Evolutionary conservation across 2,113 vertebrate genomes (phyloP).

Genomic region (Myiagra hebetior): DNA sequence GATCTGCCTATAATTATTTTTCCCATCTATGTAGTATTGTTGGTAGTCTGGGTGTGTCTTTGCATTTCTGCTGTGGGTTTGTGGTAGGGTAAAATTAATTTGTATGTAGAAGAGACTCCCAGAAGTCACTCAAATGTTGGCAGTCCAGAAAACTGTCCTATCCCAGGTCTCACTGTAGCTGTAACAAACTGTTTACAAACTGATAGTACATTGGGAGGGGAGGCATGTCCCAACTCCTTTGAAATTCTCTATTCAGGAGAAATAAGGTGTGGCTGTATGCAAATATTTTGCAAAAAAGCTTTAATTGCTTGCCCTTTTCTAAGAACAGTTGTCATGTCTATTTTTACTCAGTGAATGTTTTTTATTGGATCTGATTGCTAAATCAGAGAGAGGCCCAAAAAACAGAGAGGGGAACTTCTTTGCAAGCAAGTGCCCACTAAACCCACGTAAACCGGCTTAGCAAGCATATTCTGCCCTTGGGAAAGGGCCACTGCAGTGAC

Average conservation of each 20-base stretch:
- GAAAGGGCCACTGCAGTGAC: neutral
- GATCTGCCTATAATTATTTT: neutral
- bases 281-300: neutral
- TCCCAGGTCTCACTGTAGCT: neutral
- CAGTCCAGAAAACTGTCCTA: neutral
- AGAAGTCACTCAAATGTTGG: neutral
- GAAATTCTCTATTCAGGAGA: neutral
- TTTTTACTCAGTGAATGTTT: conserved; percentile 28
- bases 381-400: neutral
- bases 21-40: neutral
- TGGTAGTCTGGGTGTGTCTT: neutral
- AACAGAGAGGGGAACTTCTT: neutral
- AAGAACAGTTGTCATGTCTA: neutral
- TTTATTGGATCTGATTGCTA: neutral
- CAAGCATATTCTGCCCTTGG: neutral
- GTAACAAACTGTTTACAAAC: neutral
- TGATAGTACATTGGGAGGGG: neutral
- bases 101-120: neutral
- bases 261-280: neutral
- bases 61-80: neutral
- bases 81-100: neutral
- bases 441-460: neutral
- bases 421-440: neutral
- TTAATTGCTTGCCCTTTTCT: neutral
- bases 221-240: neutral